phyloP scores from a whole-genome alignment of 2,888 invertebrate species.

The Agriotes lineatus region DNA sequence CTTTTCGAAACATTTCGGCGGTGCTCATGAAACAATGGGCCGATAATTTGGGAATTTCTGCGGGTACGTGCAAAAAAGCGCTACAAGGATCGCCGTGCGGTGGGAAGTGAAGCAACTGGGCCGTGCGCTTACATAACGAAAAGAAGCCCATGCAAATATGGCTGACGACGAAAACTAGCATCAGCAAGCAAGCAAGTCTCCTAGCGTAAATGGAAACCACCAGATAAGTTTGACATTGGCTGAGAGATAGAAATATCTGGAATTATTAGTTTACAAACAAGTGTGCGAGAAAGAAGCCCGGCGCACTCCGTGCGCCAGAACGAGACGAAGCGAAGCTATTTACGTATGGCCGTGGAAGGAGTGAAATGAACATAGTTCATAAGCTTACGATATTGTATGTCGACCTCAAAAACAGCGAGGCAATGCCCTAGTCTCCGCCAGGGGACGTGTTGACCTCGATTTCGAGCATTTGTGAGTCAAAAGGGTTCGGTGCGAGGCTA shows the following conservation, averaged over 20 bases:
- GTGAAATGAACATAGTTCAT: slow-evolving; percentile 42
- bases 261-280: slow-evolving; percentile 34
- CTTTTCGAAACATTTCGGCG: too few relatives aligned
- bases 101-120: too few relatives aligned
- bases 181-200: neutral
- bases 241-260: slow-evolving; percentile 36
- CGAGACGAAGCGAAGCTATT: slow-evolving; percentile 27
- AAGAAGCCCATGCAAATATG: neutral
- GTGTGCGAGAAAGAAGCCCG: slow-evolving; percentile 15
- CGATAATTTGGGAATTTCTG: too few relatives aligned
- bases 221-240: slow-evolving; percentile 42
- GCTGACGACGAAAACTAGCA: slow-evolving; percentile 4
- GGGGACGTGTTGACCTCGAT: slow-evolving; percentile 61
- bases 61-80: too few relatives aligned
- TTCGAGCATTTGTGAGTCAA: slow-evolving; percentile 54
- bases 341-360: slow-evolving; percentile 40
- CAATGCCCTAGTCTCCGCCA: slow-evolving; percentile 64
- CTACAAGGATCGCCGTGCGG: too few relatives aligned
- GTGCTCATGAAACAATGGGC: too few relatives aligned
- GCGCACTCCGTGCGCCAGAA: neutral
- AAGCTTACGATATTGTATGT: slow-evolving; percentile 49
- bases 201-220: slow-evolving; percentile 27
- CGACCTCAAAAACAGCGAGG: slow-evolving; percentile 66
- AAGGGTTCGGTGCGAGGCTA: slow-evolving; percentile 51
- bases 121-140: too few relatives aligned